Conservation (phyloP, 2,888 invertebrate genomes). For the Sphinx pinastri region DNA sequence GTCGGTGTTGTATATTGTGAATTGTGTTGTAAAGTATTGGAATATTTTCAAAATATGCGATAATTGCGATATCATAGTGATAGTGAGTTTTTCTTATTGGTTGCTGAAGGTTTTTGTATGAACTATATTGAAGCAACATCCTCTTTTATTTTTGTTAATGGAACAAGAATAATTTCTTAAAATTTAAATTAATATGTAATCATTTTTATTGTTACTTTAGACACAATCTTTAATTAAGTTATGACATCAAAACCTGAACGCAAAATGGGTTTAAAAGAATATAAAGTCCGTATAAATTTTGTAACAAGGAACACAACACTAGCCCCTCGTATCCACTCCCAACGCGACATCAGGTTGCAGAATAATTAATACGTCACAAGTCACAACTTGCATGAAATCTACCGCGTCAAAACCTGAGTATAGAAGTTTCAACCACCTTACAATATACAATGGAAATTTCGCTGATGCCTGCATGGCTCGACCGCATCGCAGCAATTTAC, state of each 20-base stretch:
- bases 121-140: too few relatives aligned
- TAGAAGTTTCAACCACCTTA: constrained; percentile 2
- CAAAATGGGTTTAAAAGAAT: too few relatives aligned
- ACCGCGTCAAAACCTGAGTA: neutral
- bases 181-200: too few relatives aligned
- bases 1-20: constrained; percentile 14
- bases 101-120: too few relatives aligned
- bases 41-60: too few relatives aligned
- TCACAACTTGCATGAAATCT: constrained; percentile 2
- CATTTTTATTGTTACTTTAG: too few relatives aligned
- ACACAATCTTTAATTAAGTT: too few relatives aligned
- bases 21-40: neutral
- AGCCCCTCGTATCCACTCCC: neutral
- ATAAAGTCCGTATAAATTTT: neutral
- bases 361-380: constrained; percentile 20
- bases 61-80: neutral
- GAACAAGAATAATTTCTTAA: too few relatives aligned
- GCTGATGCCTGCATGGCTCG: constrained; percentile 35
- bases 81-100: neutral
- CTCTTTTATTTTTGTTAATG: too few relatives aligned
- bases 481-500: constrained; percentile 70
- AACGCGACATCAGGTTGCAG: constrained; percentile 1
- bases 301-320: neutral
- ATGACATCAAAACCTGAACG: too few relatives aligned
- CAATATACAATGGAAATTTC: constrained; percentile 35